phyloP scores from a whole-genome alignment of 35 echinoderm and acorn worm genomes.

The Anneissia japonica region DNA sequence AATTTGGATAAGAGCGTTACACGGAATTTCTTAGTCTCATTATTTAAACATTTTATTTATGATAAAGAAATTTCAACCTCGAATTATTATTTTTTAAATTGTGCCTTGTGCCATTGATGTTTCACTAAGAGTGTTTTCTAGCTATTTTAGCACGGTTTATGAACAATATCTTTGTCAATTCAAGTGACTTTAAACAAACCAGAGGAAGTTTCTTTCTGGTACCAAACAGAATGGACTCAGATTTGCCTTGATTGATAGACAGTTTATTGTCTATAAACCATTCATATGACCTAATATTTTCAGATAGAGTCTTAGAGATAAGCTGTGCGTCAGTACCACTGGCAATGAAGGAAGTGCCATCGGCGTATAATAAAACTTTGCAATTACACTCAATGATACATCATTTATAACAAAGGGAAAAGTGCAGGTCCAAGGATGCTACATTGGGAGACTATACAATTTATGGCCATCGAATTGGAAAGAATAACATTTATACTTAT shows the following conservation, averaged over 20 bases:
- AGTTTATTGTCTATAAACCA: not conserved
- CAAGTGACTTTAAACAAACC: not conserved
- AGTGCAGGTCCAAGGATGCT: not conserved
- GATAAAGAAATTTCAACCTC: not conserved
- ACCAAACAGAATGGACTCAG: not conserved
- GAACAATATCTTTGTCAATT: not conserved
- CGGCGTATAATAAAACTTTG: not conserved
- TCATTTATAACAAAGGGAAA: not conserved
- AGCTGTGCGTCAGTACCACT: not conserved
- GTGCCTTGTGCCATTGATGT: not conserved
- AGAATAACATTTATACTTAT: too few relatives aligned
- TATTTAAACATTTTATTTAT: not conserved
- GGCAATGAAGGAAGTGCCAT: not conserved
- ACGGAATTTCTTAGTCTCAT: not conserved
- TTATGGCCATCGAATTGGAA: too few relatives aligned
- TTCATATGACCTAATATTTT: not conserved
- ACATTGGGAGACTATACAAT: too few relatives aligned
- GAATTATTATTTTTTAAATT: not conserved
- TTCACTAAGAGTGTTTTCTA: not conserved
- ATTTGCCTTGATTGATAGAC: not conserved
- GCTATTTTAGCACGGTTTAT: not conserved
- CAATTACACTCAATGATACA: not conserved
- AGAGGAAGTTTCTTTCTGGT: not conserved
- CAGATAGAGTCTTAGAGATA: not conserved
- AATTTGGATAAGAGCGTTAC: not conserved